Percentiles rank a stretch among this genome's conserved stretches.
Conservation (phyloP, 2,888 invertebrate genomes). For the Melanostoma scalare region DNA sequence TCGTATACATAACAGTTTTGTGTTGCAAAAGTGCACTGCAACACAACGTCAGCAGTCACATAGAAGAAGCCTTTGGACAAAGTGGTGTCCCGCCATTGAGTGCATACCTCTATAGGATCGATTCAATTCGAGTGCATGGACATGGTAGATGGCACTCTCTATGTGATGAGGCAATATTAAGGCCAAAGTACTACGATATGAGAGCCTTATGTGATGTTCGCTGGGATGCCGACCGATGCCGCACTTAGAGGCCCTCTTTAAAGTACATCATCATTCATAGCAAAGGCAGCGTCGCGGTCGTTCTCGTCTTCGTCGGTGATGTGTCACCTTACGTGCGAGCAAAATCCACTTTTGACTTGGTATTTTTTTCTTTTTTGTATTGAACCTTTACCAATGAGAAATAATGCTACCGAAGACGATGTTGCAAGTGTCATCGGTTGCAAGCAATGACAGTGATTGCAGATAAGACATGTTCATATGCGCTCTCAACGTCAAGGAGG, state of each 20-base stretch:
- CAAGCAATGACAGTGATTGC: slow-evolving; percentile 64
- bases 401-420: slow-evolving; percentile 45
- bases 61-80: slow-evolving; percentile 53
- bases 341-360: slow-evolving; percentile 51
- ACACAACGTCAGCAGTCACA: slow-evolving; percentile 52
- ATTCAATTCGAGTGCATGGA: slow-evolving; percentile 61
- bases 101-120: slow-evolving; percentile 40
- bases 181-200: slow-evolving; percentile 52
- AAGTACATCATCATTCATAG: slow-evolving; percentile 56
- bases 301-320: slow-evolving; percentile 31
- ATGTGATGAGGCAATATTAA: slow-evolving; percentile 63
- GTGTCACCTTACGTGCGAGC: slow-evolving; percentile 64
- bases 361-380: slow-evolving; percentile 37
- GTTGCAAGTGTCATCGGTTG: slow-evolving; percentile 67
- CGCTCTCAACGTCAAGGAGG: slow-evolving; percentile 36
- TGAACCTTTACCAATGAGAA: slow-evolving; percentile 45
- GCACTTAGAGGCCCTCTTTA: slow-evolving; percentile 9
- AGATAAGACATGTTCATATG: slow-evolving; percentile 68
- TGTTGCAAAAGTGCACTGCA: slow-evolving; percentile 36
- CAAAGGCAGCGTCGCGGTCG: slow-evolving; percentile 33
- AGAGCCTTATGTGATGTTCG: slow-evolving; percentile 31
- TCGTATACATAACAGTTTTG: neutral
- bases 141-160: slow-evolving; percentile 36
- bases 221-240: slow-evolving; percentile 3
- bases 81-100: slow-evolving; percentile 57